Base-by-base conservation (phyloP, 2,113 vertebrate species). In the Corythaixoides concolor region DNA sequence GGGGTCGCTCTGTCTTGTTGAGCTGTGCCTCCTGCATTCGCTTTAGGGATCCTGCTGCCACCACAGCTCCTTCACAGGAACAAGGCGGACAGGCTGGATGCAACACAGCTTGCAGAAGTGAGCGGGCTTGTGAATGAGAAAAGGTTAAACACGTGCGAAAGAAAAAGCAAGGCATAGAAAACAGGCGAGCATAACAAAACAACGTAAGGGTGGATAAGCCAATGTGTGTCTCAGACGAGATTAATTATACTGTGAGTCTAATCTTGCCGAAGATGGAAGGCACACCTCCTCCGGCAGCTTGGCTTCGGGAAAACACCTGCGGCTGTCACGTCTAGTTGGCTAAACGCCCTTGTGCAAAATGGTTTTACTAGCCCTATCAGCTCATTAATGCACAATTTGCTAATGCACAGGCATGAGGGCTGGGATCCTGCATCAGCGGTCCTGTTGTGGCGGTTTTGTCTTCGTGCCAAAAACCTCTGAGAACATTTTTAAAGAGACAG, bases 361-460 rank as follows among this genome's bases (percentile, higher is more conserved):
- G 45, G 21, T 62, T 74, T 78, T 39, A 30, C 60, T 27, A 74
- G 75, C 50, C 75, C 63, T n/a, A 33, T 89, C 68, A 84, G 63
- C 80, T 84, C 76, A 50, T 67, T 67, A 88, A 59, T 81, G 58
- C 62, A 47, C 87, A 52, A 60, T 85, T 81, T 92, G 68, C 73
- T 94, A 89, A 87, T 82, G 80, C 84, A 75, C 52, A 59, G 47
- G 56, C 83, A 41, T 5, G 28, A 77, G 56, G 47, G 58, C 75
- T 22, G 7, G 30, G 73, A 87, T 92, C 82, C 84, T 49, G 52
- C 66, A 33, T 33, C 74, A 76, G 66, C 2, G 0, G 27, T 37
- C 49, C 72, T 64, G 55, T 17, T 35, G 12, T 21, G 50, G 64
- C 0, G 0, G 58, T 45, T 88, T 52, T 91, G 88, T 63, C 62